Evolutionary conservation across 2,888 invertebrate species (phyloP), one percentile per base, ranked within the genome.

Genomic region (Tetragonula carbonaria): DNA sequence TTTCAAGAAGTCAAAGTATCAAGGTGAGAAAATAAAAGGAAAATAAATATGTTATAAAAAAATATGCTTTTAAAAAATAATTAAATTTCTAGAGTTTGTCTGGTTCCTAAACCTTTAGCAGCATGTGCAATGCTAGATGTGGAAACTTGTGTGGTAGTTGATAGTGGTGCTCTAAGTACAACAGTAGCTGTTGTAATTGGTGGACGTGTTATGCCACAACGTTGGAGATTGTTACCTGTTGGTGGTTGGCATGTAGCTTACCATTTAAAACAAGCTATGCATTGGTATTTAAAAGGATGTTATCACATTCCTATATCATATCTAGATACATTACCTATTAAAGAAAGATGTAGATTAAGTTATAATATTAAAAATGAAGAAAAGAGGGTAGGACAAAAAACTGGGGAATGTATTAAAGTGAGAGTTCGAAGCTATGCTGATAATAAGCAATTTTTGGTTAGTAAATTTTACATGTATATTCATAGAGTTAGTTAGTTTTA

Each of bases 221-320:
- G 95, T 13, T 94, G 94, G 93, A 91, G 91, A 86, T 88, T 94
- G 45, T 88, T 94, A 82, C 94, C 94, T 45, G 93, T 95, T n/a
- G 95, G 95, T 62, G 95, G 95, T 45, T 94, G 94, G 94, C 94
- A 95, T 80, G 94, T 95, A 5, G 94, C 95, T 76, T 94, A 94
- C 84, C 92, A 94, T 78, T 88, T 95, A 45, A 94, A 95, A 74
- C 93, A 94, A 81, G 95, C 95, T 8, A 92, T 95, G 91, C 92
- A 93, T 76, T 94, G 94, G 94, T 93, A 94, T 78, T 93, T 92
- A 57, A 94, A 94, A 78, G 93, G 94, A 84, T 93, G 92, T 78
- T 93, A 93, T 85, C 93, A 94, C 85, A 94, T 95, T 87, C 94
- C 94, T 38, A 92, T 95, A 85, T 93, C 94, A 4, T 94, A 94